phyloP scores from a whole-genome alignment of 2,113 vertebrate genomes.

The Protobothrops flavoviridis region DNA sequence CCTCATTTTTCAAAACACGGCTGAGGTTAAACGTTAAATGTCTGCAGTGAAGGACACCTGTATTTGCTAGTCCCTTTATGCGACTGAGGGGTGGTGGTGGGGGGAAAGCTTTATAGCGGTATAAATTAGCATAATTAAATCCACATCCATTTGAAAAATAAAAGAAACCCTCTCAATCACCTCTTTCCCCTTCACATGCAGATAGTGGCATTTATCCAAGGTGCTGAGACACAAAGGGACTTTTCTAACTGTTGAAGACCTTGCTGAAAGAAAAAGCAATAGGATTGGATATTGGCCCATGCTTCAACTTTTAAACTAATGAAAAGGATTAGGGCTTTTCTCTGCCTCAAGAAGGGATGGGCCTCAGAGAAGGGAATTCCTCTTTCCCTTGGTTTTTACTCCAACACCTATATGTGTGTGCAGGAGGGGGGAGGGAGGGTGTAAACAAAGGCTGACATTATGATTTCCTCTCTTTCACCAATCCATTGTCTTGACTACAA shows the following conservation, averaged over 20 bases:
- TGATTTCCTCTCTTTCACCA: conserved; percentile 66
- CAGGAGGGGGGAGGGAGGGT: not conserved
- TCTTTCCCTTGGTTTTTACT: conserved; percentile 68
- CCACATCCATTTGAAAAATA: conserved; percentile 85
- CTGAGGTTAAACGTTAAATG: conserved; percentile 77
- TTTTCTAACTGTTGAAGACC: conserved; percentile 71
- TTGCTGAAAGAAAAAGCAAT: conserved; percentile 75
- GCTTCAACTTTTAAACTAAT: conserved; percentile 75
- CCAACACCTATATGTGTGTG: not conserved
- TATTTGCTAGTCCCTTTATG: conserved; percentile 80
- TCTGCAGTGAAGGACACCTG: conserved; percentile 85
- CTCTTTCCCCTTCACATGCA: conserved; percentile 85
- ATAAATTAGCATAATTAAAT: conserved; percentile 96
- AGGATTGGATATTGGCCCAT: conserved; percentile 73
- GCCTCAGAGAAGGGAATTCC: conserved; percentile 64
- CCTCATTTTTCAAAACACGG: conserved; percentile 63
- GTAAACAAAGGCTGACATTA: conserved; percentile 78
- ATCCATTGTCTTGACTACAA: not conserved
- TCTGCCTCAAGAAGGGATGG: conserved; percentile 56
- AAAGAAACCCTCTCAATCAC: conserved; percentile 73
- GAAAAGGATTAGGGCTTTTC: conserved; percentile 71
- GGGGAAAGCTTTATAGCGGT: conserved; percentile 76
- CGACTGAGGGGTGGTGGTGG: conserved; percentile 37
- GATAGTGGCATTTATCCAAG: conserved; percentile 85
- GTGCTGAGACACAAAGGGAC: conserved; percentile 79